Conservation (phyloP, 2,113 vertebrate species). For the Istiophorus platypterus region DNA sequence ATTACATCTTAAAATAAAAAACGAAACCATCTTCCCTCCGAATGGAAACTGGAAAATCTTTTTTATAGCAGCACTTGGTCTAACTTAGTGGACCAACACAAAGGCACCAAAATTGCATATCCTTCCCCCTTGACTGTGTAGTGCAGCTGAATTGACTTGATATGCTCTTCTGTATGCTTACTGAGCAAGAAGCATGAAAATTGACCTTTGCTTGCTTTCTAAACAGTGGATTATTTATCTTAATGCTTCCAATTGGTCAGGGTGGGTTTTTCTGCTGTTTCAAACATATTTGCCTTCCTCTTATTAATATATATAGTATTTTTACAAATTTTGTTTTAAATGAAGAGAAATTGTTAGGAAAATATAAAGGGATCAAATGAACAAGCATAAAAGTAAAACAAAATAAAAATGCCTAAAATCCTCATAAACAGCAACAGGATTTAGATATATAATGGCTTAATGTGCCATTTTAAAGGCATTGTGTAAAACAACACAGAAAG, state of each 20-base stretch:
- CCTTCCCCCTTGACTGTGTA: slow-evolving; percentile 67
- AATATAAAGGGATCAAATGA: slow-evolving; percentile 48
- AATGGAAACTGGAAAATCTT: slow-evolving; percentile 46
- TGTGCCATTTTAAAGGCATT: slow-evolving; percentile 48
- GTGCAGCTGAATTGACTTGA: slow-evolving; percentile 72
- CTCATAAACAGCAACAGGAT: slow-evolving; percentile 47
- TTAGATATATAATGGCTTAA: slow-evolving; percentile 65
- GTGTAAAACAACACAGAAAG: slow-evolving; percentile 41
- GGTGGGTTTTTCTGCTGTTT: slow-evolving; percentile 61
- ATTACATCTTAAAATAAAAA: slow-evolving; percentile 24
- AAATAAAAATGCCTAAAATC: slow-evolving; percentile 14
- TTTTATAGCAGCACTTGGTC: slow-evolving; percentile 57
- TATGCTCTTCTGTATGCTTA: slow-evolving; percentile 71
- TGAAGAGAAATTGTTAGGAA: slow-evolving; percentile 34
- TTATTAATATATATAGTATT: slow-evolving; percentile 11
- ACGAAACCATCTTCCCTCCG: slow-evolving; percentile 10
- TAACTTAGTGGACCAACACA: slow-evolving; percentile 34
- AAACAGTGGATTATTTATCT: slow-evolving; percentile 81
- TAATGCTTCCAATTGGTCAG: slow-evolving; percentile 75
- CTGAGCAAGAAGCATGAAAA: slow-evolving; percentile 79
- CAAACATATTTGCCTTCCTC: slow-evolving; percentile 47
- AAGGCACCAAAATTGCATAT: slow-evolving; percentile 37
- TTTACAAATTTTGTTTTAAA: slow-evolving; percentile 50
- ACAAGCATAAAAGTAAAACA: slow-evolving; percentile 9
- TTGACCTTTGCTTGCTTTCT: slow-evolving; percentile 83